Conservation (phyloP, 1,140 invertebrate genomes). For the Drosophila pachea region DNA sequence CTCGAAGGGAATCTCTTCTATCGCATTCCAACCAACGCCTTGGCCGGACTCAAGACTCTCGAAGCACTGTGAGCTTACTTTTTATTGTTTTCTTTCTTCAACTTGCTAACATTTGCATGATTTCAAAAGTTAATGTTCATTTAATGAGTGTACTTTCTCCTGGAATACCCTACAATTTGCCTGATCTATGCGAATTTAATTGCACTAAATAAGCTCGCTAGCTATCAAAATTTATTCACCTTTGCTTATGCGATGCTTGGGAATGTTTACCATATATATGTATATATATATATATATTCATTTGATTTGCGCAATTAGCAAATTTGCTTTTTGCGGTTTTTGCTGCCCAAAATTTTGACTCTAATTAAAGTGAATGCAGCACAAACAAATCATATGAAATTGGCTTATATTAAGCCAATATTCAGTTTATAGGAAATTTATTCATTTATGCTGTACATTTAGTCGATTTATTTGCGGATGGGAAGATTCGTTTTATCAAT, state of each 20-base stretch:
- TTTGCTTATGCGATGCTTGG: neutral
- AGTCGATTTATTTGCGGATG: neutral
- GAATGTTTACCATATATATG: too few relatives aligned
- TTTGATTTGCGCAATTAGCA: constrained; percentile 45
- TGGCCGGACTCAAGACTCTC: constrained; percentile 81
- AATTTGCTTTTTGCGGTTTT: constrained; percentile 42
- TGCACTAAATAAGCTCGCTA: neutral
- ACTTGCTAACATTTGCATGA: constrained; percentile 1
- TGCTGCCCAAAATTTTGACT: constrained; percentile 3
- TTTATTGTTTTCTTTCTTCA: neutral
- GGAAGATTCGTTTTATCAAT: too few relatives aligned
- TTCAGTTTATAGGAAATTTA: neutral
- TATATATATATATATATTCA: neutral
- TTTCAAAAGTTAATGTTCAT: neutral
- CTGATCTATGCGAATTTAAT: neutral
- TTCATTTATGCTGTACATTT: neutral
- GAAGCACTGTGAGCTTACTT: constrained; percentile 84
- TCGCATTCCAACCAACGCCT: constrained; percentile 82
- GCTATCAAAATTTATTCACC: constrained; percentile 15
- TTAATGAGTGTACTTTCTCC: neutral
- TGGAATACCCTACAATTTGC: neutral
- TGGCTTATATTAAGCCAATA: constrained; percentile 12
- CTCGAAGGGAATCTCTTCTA: constrained; percentile 84
- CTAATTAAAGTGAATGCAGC: constrained; percentile 25
- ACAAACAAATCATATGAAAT: constrained; percentile 11